phyloP scores from a whole-genome alignment of 2,888 invertebrate species.

The Emmelina monodactyla region DNA sequence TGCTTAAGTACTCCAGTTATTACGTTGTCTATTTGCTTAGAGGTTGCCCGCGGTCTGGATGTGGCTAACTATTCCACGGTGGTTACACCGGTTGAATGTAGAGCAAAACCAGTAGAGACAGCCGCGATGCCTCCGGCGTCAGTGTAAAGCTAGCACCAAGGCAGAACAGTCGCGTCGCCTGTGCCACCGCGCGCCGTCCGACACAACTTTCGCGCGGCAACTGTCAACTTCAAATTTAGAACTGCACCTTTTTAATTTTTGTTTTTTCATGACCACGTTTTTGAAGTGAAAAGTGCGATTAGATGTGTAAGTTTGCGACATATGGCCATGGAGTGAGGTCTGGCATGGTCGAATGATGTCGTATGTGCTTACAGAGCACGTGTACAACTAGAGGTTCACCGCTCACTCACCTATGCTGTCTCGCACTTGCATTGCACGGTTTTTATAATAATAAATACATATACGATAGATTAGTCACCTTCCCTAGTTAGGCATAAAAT shows the following conservation, averaged over 20 bases:
- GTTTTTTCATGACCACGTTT: slow-evolving; percentile 11
- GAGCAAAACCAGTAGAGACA: slow-evolving; percentile 46
- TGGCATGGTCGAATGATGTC: slow-evolving; percentile 20
- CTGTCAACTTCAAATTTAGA: slow-evolving; percentile 23
- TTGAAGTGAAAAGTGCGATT: slow-evolving; percentile 45
- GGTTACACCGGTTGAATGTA: slow-evolving; percentile 59
- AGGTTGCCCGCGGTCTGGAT: slow-evolving; percentile 19
- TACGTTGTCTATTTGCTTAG: slow-evolving; percentile 1
- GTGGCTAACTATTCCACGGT: slow-evolving; percentile 19
- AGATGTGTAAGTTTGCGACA: slow-evolving; percentile 44
- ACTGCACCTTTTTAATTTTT: slow-evolving; percentile 3
- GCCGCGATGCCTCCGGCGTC: slow-evolving; percentile 60
- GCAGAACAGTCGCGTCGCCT: slow-evolving; percentile 47
- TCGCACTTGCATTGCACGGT: slow-evolving; percentile 36
- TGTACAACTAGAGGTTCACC: slow-evolving; percentile 53
- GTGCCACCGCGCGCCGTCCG: slow-evolving; percentile 19
- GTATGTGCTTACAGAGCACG: slow-evolving; percentile 48
- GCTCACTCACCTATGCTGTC: slow-evolving; percentile 55
- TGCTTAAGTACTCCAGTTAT: too few relatives aligned
- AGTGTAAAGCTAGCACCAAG: slow-evolving; percentile 60
- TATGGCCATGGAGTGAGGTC: slow-evolving; percentile 52
- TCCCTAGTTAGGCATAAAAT: slow-evolving; percentile 26
- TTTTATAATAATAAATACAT: slow-evolving; percentile 34
- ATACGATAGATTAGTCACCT: slow-evolving; percentile 27
- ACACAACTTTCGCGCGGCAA: slow-evolving; percentile 22